Evolutionary conservation across 2,113 vertebrate genomes (phyloP), one percentile per base, ranked within the genome.

Genomic region (Pampusana beccarii): DNA sequence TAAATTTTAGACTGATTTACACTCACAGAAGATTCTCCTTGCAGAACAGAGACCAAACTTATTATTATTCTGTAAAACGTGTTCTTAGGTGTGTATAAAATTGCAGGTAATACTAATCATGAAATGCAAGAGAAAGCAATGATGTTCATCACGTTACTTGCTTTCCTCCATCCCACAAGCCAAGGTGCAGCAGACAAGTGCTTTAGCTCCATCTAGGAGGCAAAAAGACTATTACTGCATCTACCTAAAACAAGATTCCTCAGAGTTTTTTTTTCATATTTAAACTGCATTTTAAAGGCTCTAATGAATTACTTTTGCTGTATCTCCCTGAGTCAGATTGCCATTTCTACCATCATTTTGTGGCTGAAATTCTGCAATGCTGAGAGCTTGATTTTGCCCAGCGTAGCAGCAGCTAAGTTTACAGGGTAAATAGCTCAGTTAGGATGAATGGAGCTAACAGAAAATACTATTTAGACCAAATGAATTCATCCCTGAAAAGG

Each of bases 121-220:
- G n/a, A 73, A 61, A 66, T 44, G 12, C 33, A 82, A 60, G 38
- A 64, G 53, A 67, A 86, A 38, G 38, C 26, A 77, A 48, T 60
- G 28, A 33, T 53, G 9, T 82, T 93, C 73, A 25, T 71, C 46
- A 26, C 6, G 16, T 67, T 64, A 29, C 42, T 66, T 33, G 10
- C 25, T 77, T 66, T 77, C 62, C 50, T 86, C 24, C 56, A 44
- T 77, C 36, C 80, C 78, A 86, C 31, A 51, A 90, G 38, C 23
- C 71, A 88, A 83, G 24, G 24, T 6, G 60, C 26, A 60, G 26
- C 83, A 95, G 79, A 80, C 75, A 96, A 96, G 96, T 88, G 69
- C 90, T 93, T 96, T 95, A 96, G 95, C 96, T 96, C 95, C 93
- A 95, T 57, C 95, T 96, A 96, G 95, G 93, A 96, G 96, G 77